Evolutionary conservation across 2,113 vertebrate species (phyloP), one percentile per base, ranked within the genome.

Genomic region (Entomyzon cyanotis): DNA sequence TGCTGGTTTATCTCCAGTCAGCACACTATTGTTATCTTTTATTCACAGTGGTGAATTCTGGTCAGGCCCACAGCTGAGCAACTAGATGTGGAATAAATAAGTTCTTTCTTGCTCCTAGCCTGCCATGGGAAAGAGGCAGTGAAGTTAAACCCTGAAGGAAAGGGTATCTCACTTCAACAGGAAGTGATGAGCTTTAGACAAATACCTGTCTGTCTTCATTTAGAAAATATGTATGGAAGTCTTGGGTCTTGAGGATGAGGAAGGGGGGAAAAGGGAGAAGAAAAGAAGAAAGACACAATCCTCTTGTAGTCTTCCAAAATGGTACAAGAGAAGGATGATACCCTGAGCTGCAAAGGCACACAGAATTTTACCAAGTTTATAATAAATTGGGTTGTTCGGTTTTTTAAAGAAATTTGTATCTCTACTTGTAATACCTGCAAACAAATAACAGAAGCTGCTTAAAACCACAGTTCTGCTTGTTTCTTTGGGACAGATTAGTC

Each of bases 381-480:
- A 44, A 0, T 15, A 58, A 59, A 15, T 3, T 63, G 22, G 11
- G 37, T 22, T 53, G 28, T 21, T 58, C 1, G 0, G 3, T 6
- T 27, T 42, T 25, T 30, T 0, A 22, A 47, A 33, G 33, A 18
- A 9, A 15, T 28, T 76, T 16, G 1, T 19, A 56, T 49, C 67
- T 77, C 22, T 42, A 31, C 47, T 55, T 70, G 2, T 7, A 71
- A 71, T 39, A 25, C 4, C 10, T 5, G 0, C 16, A 69, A 87
- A 59, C 7, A 69, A 77, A 64, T 65, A 14, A 0, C 9, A 70
- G 23, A 69, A 4, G 24, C 6, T 13, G 8, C 71, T 69, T n/a
- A 47, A 44, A 82, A 69, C 28, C 23, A 77, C 9, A 47, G 24
- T 39, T 67, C 17, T 9, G 2, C n/a, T 53, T 55, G 5, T 56